Evolutionary conservation across 2,888 invertebrate species (phyloP).

Genomic region (Venusia cambrica): DNA sequence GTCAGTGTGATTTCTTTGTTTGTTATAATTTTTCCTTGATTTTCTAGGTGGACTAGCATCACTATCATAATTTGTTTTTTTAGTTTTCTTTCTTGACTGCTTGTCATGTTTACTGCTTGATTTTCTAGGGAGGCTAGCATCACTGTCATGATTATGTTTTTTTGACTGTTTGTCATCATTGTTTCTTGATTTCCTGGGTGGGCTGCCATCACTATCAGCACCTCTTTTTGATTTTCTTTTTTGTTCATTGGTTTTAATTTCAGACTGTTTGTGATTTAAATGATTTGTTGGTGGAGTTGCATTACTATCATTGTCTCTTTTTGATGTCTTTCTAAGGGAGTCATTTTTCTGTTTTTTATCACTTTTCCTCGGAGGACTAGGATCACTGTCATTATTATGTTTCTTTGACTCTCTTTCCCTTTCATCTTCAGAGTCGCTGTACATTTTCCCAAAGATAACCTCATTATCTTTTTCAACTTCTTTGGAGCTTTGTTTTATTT

Average conservation of each 20-base stretch:
- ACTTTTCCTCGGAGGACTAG: constrained; percentile 27
- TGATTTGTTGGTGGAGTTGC: constrained; percentile 4
- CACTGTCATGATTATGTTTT: constrained; percentile 9
- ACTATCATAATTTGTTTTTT: constrained; percentile 8
- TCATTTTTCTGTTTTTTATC: constrained; percentile 51
- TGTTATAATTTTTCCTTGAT: constrained; percentile 2
- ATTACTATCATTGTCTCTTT: constrained; percentile 5
- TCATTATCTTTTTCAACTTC: constrained; percentile 67
- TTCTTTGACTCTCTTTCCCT: constrained; percentile 38
- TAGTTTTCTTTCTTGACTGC: neutral
- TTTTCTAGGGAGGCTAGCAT: constrained; percentile 12
- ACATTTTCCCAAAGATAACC: constrained; percentile 72
- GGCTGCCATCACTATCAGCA: constrained; percentile 60
- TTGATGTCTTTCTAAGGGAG: constrained; percentile 31
- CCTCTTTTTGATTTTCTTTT: constrained; percentile 31
- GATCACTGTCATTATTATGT: constrained; percentile 20
- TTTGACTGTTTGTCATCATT: constrained; percentile 51
- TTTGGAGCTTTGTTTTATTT: constrained; percentile 62
- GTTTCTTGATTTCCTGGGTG: constrained; percentile 41
- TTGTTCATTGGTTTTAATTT: constrained; percentile 52
- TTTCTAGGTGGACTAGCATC: constrained; percentile 11
- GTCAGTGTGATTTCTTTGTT: constrained; percentile 38
- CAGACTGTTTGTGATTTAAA: constrained; percentile 18
- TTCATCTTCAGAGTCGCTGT: constrained; percentile 73
- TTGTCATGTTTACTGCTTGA: constrained; percentile 6